A percentile compares a stretch with the other conserved stretches of the same genome.
These are phyloP conservation scores for Talpa occidentalis DNA, from an alignment of 2,113 vertebrate species.

Conservation along the genomic window DNA sequence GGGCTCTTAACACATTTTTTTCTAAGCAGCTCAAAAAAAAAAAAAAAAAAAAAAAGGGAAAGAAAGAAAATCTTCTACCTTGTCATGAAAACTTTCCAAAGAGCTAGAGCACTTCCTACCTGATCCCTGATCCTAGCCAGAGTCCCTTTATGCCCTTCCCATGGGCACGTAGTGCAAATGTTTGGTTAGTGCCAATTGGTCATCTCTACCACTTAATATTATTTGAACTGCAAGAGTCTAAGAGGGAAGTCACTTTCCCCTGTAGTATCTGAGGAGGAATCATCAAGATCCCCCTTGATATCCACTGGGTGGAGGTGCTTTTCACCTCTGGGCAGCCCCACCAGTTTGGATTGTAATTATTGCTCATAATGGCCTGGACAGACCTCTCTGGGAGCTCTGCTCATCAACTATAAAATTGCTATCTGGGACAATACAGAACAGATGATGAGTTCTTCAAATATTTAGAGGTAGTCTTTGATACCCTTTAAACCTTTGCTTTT, in stretches of 20 bases:
- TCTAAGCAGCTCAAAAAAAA: neutral
- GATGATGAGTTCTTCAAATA: neutral
- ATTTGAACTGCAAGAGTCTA: neutral
- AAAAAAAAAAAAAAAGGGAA: neutral
- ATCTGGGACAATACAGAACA: neutral
- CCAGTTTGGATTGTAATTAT: neutral
- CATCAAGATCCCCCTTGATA: neutral
- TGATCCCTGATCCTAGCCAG: neutral
- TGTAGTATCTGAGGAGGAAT: neutral
- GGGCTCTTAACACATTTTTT: neutral
- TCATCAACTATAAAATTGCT: neutral
- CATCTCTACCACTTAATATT: neutral
- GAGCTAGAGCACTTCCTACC: neutral
- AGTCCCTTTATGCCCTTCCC: neutral
- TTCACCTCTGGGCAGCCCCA: neutral
- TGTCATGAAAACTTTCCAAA: slow-evolving; percentile 4
- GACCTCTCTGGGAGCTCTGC: neutral
- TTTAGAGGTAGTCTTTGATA: neutral
- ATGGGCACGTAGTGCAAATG: neutral
- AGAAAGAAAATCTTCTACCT: neutral
- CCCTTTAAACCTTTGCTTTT: neutral
- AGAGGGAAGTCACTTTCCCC: neutral
- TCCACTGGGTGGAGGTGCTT: neutral
- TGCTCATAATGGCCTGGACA: neutral
- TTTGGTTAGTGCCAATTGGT: neutral